A percentile compares a stretch with the other conserved stretches of the same genome.
Conservation (phyloP, 2,113 vertebrate species). For the Vicugna pacos region DNA sequence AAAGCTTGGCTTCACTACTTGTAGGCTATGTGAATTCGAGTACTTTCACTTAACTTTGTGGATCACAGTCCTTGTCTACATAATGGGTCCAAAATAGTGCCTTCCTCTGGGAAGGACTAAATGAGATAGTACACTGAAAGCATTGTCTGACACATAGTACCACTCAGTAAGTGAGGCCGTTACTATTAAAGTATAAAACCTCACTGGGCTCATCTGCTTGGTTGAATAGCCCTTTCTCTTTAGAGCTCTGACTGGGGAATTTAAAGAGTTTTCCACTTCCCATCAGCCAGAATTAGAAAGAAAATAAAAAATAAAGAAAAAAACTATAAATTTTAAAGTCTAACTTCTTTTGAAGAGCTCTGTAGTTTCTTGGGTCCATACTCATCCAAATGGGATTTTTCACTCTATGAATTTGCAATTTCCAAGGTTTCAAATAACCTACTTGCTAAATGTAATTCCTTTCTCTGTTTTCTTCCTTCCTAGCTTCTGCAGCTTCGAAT, state of each 20-base stretch:
- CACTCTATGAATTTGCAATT: neutral
- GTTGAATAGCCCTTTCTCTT: conserved; percentile 7
- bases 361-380: neutral
- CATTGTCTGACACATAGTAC: neutral
- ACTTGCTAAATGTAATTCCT: conserved; percentile 30
- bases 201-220: neutral
- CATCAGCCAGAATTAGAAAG: neutral
- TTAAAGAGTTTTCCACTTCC: neutral
- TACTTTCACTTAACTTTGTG: neutral
- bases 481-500: neutral
- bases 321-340: neutral
- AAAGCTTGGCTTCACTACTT: neutral
- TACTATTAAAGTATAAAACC: neutral
- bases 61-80: neutral
- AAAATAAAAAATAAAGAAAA: neutral
- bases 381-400: neutral
- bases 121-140: neutral
- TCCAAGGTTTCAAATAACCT: neutral
- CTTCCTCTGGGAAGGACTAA: neutral
- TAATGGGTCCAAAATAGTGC: neutral
- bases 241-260: neutral
- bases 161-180: neutral
- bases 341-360: neutral
- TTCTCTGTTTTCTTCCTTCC: neutral
- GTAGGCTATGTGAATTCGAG: neutral